phyloP scores from a whole-genome alignment of 2,113 vertebrate genomes.

The Guaruba guarouba region DNA sequence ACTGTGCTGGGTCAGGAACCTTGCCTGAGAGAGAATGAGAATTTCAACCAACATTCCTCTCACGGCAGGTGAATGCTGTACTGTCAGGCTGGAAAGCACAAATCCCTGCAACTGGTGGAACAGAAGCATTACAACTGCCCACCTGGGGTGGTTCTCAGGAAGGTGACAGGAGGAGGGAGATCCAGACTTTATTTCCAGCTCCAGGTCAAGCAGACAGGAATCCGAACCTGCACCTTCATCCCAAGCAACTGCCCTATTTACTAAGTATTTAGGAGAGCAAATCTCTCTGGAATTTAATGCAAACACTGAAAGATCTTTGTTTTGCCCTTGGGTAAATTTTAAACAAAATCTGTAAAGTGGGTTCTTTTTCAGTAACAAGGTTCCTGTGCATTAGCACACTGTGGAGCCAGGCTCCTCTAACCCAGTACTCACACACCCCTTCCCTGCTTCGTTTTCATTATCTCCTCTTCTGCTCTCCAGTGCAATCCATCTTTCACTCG shows the following conservation, averaged over 20 bases:
- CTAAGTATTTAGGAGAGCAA: not conserved
- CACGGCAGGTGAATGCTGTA: not conserved
- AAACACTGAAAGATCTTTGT: not conserved
- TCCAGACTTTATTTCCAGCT: not conserved
- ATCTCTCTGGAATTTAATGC: not conserved
- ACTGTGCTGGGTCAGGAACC: not conserved
- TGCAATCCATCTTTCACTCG: not conserved
- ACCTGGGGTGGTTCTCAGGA: rapidly evolving
- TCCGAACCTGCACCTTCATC: not conserved
- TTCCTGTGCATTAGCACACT: not conserved
- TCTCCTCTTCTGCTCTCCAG: not conserved
- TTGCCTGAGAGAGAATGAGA: not conserved
- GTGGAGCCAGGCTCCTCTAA: not conserved
- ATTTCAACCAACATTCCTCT: not conserved
- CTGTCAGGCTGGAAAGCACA: not conserved
- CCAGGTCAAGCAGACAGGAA: not conserved
- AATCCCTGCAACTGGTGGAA: not conserved
- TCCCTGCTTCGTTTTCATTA: not conserved
- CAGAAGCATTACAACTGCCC: not conserved
- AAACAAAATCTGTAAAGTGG: not conserved
- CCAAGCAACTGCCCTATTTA: not conserved
- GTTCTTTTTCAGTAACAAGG: not conserved
- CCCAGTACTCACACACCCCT: not conserved
- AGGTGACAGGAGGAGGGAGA: not conserved
- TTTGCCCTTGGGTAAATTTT: rapidly evolving